phyloP scores from a whole-genome alignment of 2,888 invertebrate genomes.

The Colostygia pectinataria region DNA sequence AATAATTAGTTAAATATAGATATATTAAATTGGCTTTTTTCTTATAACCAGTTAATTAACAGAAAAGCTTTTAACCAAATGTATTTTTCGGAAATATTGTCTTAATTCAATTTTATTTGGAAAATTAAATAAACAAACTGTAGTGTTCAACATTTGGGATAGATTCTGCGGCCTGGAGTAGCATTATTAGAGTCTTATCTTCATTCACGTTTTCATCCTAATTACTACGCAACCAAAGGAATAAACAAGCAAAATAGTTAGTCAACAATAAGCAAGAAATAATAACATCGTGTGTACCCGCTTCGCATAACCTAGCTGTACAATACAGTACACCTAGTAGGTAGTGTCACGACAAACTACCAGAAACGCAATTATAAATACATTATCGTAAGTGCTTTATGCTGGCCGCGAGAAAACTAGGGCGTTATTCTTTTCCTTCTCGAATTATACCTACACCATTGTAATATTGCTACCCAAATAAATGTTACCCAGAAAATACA shows the following conservation, averaged over 20 bases:
- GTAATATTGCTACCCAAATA: conserved; percentile 26
- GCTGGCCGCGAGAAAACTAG: conserved; percentile 52
- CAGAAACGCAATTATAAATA: conserved; percentile 76
- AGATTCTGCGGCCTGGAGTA: too few relatives aligned
- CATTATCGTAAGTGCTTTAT: conserved; percentile 73
- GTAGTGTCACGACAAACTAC: conserved; percentile 62
- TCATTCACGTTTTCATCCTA: too few relatives aligned
- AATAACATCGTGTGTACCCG: conserved; percentile 25
- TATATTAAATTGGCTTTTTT: too few relatives aligned
- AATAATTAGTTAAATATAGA: too few relatives aligned
- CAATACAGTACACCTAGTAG: conserved; percentile 21
- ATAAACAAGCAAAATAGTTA: neutral
- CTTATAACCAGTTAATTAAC: too few relatives aligned
- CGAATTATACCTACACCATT: conserved; percentile 25
- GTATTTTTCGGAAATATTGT: too few relatives aligned
- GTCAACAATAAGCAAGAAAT: conserved; percentile 20
- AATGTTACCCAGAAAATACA: conserved; percentile 28
- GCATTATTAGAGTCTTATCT: too few relatives aligned
- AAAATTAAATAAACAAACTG: too few relatives aligned
- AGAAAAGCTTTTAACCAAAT: too few relatives aligned
- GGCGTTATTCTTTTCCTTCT: conserved; percentile 39
- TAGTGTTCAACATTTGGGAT: too few relatives aligned
- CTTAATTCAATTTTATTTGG: too few relatives aligned
- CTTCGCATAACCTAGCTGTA: conserved; percentile 34
- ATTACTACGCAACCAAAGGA: too few relatives aligned